Base-by-base conservation (phyloP, 2,888 invertebrate species). In the Alloscopus bannaensis region DNA sequence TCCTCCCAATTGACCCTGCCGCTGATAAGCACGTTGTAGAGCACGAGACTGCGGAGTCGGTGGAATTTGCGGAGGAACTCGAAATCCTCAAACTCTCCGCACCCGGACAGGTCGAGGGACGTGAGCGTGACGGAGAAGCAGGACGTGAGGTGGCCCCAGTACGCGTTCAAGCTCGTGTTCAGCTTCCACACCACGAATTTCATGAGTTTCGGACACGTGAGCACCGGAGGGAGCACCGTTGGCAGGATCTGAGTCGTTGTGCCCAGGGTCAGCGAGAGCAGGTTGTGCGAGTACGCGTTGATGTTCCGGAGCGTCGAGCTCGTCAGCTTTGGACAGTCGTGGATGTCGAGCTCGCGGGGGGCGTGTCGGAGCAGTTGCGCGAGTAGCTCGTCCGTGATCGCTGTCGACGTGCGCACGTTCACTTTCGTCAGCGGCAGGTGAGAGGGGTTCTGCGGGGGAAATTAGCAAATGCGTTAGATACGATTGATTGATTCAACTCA, bases 21-120 rank as follows among this genome's bases (percentile, higher is more conserved):
- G 24, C 93, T 89, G 88, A 91, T 91, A 64, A 92, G 91, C 3
- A 96, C 94, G 89, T 95, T 94, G 87, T 95, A 94, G 59, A 98
- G 89, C 83, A 94, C 92, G 18, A 98, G 89, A 1, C 93, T 93
- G 24, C 91, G 90, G 83, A 98, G 89, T 87, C 93, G 91, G 31
- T 91, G 91, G 84, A 95, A 88, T 83, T 91, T 91, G 68, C 90
- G 89, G 29, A 94, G 89, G 87, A 93, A 93, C 87, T 92, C 91
- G 78, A 95, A 91, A 80, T 92, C 90, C n/a, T 90, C 91, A 24
- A 92, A 88, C 29, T 91, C 90, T 79, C 89, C 89, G 87, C 93
- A 93, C 84, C 92, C 91, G 0, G 94, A 93, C 42, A 95, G 88
- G 87, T 95, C 94, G 82, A 95, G 88, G 87, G 93, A 91, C 3